Evolutionary conservation across 2,113 vertebrate species (phyloP).

Genomic region (Mus pahari): DNA sequence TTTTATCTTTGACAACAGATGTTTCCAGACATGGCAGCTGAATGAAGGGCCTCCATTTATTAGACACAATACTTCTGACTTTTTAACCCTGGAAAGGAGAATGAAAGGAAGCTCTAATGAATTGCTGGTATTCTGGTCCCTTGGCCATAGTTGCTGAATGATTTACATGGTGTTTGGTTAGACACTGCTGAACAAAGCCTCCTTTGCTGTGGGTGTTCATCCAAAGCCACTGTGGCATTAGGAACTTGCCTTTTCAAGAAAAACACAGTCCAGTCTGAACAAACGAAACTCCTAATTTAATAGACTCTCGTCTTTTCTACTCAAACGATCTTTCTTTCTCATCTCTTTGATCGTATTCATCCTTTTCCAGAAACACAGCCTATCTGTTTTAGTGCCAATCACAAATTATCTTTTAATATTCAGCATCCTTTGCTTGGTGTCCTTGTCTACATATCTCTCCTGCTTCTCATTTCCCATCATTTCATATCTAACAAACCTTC

Average conservation of each 20-base stretch:
- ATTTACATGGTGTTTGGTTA: slow-evolving; percentile 30
- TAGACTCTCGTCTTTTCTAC: background rate
- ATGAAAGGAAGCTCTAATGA: background rate
- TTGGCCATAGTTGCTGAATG: background rate
- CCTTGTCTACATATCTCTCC: background rate
- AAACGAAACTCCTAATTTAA: slow-evolving; percentile 53
- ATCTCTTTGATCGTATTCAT: background rate
- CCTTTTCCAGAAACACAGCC: background rate
- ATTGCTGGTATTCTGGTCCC: background rate
- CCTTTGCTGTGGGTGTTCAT: background rate
- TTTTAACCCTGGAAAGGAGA: slow-evolving; percentile 34
- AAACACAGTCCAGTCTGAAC: background rate
- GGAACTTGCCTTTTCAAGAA: slow-evolving; percentile 16
- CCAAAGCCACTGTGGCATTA: background rate
- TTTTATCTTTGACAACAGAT: slow-evolving; percentile 49
- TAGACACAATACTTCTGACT: background rate
- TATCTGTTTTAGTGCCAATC: slow-evolving; percentile 27
- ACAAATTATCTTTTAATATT: background rate
- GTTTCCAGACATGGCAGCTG: background rate
- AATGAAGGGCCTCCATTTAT: slow-evolving; percentile 21
- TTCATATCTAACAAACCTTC: slow-evolving; percentile 50
- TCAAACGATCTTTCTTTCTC: slow-evolving; percentile 4
- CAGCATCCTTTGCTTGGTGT: background rate
- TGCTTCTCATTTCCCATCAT: slow-evolving; percentile 51
- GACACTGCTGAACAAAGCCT: slow-evolving; percentile 6